phyloP scores from a whole-genome alignment of 2,888 invertebrate species.

The Sphaerophoria taeniata region DNA sequence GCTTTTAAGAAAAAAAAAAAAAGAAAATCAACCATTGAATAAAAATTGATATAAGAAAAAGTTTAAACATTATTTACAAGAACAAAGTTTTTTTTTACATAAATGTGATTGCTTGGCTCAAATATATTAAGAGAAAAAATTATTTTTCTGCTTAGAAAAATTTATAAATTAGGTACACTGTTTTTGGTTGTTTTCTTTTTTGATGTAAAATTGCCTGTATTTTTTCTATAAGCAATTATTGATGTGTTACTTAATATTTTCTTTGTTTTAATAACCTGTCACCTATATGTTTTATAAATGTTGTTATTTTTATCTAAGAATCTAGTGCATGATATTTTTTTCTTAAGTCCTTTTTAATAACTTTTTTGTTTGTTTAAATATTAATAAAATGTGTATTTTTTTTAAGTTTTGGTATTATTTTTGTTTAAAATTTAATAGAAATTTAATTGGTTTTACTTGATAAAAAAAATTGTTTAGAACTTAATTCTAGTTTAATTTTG shows the following conservation, averaged over 20 bases:
- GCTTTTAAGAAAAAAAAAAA: conserved; percentile 49
- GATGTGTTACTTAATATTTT: conserved; percentile 22
- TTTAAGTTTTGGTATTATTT: conserved; percentile 60
- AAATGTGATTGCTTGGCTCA: neutral
- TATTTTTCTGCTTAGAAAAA: conserved; percentile 31
- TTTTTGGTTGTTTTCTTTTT: conserved; percentile 60
- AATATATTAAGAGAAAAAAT: conserved; percentile 17
- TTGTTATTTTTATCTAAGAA: conserved; percentile 48
- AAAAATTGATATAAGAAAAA: conserved; percentile 47
- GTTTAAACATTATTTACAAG: conserved; percentile 63
- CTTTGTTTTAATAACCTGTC: conserved; percentile 47
- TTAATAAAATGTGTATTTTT: conserved; percentile 66
- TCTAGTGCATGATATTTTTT: conserved; percentile 61
- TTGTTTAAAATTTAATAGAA: conserved; percentile 57
- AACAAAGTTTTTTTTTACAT: conserved; percentile 35
- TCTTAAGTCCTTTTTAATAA: conserved; percentile 8
- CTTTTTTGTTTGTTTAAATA: conserved; percentile 44
- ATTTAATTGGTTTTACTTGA: conserved; percentile 36
- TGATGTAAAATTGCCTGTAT: conserved; percentile 37
- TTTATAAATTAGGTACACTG: conserved; percentile 12
- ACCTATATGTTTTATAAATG: conserved; percentile 48
- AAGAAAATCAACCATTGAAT: conserved; percentile 71
- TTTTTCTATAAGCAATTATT: conserved; percentile 60
- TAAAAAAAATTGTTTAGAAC: conserved; percentile 34
- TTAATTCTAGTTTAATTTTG: conserved; percentile 40